A percentile compares a stretch with the other conserved stretches of the same genome.
Conservation (phyloP, 2,888 invertebrate genomes). For the Megaustenia siamemsis region DNA sequence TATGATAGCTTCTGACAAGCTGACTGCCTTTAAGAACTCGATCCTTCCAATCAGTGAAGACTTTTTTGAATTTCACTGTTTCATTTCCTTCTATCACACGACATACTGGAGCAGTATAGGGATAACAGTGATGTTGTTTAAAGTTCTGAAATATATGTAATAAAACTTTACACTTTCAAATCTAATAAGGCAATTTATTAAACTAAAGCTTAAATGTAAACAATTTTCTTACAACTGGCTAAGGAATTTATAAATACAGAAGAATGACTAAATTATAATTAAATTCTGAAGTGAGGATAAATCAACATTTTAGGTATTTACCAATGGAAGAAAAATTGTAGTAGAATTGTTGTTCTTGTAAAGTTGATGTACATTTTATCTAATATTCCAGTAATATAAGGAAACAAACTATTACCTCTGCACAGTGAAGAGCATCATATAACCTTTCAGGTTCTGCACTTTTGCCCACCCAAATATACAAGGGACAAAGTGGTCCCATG, state of each 20-base stretch:
- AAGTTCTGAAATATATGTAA: constrained; percentile 60
- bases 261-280: too few species aligned
- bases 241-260: too few species aligned
- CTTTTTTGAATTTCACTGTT: constrained; percentile 64
- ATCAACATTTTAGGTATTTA: too few species aligned
- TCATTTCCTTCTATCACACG: constrained; percentile 67
- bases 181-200: background rate
- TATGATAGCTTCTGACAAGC: constrained; percentile 40
- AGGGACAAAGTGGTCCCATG: constrained; percentile 60
- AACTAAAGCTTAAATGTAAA: too few species aligned
- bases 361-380: too few species aligned
- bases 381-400: too few species aligned
- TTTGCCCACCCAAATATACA: constrained; percentile 70
- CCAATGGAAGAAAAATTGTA: too few species aligned
- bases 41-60: constrained; percentile 69
- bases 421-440: constrained; percentile 62
- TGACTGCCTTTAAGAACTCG: constrained; percentile 29
- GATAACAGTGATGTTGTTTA: constrained; percentile 61
- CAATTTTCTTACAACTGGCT: too few species aligned
- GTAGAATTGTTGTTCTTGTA: too few species aligned
- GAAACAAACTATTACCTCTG: constrained; percentile 64
- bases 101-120: constrained; percentile 59
- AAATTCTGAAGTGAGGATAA: background rate
- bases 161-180: background rate
- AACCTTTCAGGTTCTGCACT: constrained; percentile 61